phyloP scores from a whole-genome alignment of 1,140 invertebrate species.

The Antheraea pernyi region DNA sequence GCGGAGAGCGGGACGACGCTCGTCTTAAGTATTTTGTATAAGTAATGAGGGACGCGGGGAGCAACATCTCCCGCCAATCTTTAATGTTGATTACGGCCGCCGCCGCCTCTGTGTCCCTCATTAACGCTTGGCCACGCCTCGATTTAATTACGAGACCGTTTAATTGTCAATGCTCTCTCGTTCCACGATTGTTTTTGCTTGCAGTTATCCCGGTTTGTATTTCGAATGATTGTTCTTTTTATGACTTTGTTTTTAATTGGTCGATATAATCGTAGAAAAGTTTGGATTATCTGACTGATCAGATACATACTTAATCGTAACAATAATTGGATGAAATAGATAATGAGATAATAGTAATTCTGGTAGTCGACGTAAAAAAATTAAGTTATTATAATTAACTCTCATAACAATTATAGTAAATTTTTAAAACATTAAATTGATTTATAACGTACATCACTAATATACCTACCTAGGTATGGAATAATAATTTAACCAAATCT shows the following conservation, averaged over 20 bases:
- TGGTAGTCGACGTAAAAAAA: too few species aligned
- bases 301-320: too few species aligned
- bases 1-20: slow-evolving; percentile 72
- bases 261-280: background rate
- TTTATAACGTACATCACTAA: too few species aligned
- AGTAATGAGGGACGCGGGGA: slow-evolving; percentile 70
- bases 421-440: too few species aligned
- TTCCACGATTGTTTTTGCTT: slow-evolving; percentile 47
- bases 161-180: slow-evolving; percentile 49
- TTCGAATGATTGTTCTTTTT: slow-evolving; percentile 13
- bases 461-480: too few species aligned
- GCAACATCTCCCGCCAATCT: slow-evolving; percentile 76
- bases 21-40: slow-evolving; percentile 79
- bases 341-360: too few species aligned
- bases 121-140: slow-evolving; percentile 72
- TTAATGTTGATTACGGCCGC: slow-evolving; percentile 75
- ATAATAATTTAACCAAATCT: too few species aligned
- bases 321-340: too few species aligned
- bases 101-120: slow-evolving; percentile 62
- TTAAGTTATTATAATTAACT: too few species aligned
- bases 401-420: too few species aligned
- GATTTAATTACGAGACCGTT: slow-evolving; percentile 66
- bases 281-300: too few species aligned
- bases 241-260: background rate
- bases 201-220: slow-evolving; percentile 36